A percentile compares a stretch with the other conserved stretches of the same genome.
phyloP scores from a whole-genome alignment of 2,888 invertebrate genomes.

The Hemaris fuciformis region DNA sequence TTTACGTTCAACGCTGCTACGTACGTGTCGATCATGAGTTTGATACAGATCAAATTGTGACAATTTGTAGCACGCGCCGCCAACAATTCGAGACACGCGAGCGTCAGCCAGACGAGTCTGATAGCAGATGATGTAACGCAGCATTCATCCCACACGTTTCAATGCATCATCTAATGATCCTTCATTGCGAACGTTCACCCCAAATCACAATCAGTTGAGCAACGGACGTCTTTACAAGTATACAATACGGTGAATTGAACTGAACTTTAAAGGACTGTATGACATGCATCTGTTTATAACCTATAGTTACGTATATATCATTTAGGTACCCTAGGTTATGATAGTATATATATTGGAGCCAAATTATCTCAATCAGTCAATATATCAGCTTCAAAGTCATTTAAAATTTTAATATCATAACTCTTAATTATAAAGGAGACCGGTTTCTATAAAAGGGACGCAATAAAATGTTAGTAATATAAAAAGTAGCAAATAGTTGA shows the following conservation, averaged over 20 bases:
- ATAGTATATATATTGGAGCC: no score
- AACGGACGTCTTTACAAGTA: not conserved
- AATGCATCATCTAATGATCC: constrained; percentile 10
- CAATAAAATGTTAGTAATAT: not conserved
- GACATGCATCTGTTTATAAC: no score
- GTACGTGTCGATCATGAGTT: not conserved
- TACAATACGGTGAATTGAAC: not conserved
- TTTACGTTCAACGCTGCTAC: no score
- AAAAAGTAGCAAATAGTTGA: not conserved
- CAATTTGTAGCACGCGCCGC: not conserved
- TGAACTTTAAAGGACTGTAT: no score
- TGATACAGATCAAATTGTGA: not conserved
- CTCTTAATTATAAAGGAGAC: no score
- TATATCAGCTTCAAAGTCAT: no score
- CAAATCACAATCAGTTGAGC: constrained; percentile 1
- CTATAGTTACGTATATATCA: no score
- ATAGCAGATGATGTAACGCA: not conserved
- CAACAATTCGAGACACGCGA: not conserved
- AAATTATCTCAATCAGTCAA: no score
- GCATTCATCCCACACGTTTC: not conserved
- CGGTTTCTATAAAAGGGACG: no score
- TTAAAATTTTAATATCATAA: no score
- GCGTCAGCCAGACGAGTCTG: not conserved
- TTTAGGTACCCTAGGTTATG: no score
- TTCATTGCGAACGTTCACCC: not conserved